phyloP scores from a whole-genome alignment of 2,888 invertebrate genomes.

The Drosophila conformis region DNA sequence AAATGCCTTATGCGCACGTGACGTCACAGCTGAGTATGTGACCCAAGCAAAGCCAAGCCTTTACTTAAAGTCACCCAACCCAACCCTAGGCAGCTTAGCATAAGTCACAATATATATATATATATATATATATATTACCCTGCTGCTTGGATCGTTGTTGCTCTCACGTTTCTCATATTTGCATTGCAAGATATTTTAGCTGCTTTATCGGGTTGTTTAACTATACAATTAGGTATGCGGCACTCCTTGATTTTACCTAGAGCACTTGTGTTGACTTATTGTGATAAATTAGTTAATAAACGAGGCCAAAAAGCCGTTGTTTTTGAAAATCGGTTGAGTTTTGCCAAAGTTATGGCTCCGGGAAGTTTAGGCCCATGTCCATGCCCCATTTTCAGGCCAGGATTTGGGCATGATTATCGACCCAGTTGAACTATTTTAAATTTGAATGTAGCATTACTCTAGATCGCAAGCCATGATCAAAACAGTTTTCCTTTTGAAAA shows the following conservation, averaged over 20 bases:
- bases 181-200: constrained; percentile 18
- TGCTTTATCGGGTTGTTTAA: background rate
- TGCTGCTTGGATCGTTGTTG: constrained; percentile 13
- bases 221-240: background rate
- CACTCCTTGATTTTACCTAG: background rate
- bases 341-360: background rate
- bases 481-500: background rate
- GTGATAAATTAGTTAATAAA: background rate
- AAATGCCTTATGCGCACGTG: constrained; percentile 65
- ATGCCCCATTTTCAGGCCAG: fast-evolving
- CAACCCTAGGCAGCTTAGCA: background rate
- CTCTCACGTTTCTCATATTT: constrained; percentile 32
- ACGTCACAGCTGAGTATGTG: constrained; percentile 61
- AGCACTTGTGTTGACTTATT: background rate
- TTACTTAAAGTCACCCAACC: constrained; percentile 8
- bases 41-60: constrained; percentile 30
- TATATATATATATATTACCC: constrained; percentile 2
- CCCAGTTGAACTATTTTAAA: fast-evolving
- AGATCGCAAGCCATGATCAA: background rate
- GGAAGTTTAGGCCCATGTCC: background rate
- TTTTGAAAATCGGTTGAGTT: background rate
- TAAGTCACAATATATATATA: too few species aligned
- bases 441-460: background rate
- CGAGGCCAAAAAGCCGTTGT: background rate
- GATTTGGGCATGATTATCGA: background rate